Conservation (phyloP, 1,140 invertebrate species). For the Venturia canescens region DNA sequence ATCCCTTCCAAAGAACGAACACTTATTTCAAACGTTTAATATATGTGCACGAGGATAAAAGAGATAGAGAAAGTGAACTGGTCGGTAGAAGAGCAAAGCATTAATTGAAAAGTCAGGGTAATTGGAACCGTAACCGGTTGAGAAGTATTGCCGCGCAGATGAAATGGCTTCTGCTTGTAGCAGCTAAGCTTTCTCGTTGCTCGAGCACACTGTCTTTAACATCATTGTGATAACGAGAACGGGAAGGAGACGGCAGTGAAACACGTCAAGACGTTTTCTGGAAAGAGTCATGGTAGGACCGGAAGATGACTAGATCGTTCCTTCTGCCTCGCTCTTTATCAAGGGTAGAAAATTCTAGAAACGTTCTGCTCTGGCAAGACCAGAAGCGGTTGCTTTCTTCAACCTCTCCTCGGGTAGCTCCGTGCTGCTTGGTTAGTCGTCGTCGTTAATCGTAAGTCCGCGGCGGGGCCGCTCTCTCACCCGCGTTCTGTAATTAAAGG, state of each 20-base stretch:
- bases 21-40: background rate
- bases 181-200: no score
- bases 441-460: constrained; percentile 49
- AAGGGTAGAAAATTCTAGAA: constrained; percentile 1
- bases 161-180: constrained; percentile 3
- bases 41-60: background rate
- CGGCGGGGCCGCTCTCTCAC: constrained; percentile 37
- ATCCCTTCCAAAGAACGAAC: background rate
- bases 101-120: constrained; percentile 33
- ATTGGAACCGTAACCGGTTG: constrained; percentile 20
- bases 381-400: constrained; percentile 27
- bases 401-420: constrained; percentile 5
- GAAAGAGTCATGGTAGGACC: background rate
- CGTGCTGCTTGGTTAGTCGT: constrained; percentile 24
- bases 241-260: background rate
- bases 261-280: background rate
- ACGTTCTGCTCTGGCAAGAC: background rate
- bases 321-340: background rate
- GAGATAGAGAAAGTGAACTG: background rate
- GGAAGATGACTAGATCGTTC: background rate
- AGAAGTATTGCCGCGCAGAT: constrained; percentile 32
- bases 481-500: constrained; percentile 59
- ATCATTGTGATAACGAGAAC: background rate
- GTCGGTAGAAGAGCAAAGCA: constrained; percentile 2
- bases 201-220: no score